Conservation (phyloP, 2,113 vertebrate species). For the Thinocorus orbignyianus region DNA sequence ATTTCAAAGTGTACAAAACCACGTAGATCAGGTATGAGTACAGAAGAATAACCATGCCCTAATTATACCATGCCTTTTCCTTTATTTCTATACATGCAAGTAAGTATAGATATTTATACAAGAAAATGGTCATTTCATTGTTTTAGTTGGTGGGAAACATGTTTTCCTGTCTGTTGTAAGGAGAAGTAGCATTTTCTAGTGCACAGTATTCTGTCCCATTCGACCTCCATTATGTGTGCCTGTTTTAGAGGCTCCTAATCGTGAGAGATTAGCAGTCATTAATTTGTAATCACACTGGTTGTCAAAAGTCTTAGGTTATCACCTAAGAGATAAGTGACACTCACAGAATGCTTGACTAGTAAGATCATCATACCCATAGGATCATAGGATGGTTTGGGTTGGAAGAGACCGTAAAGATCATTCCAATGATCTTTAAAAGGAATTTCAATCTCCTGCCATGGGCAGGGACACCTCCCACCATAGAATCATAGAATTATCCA, state of each 20-base stretch:
- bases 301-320: background rate
- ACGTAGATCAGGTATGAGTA: background rate
- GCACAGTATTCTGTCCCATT: background rate
- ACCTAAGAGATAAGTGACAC: background rate
- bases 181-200: background rate
- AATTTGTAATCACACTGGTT: background rate
- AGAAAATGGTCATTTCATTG: background rate
- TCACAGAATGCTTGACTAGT: background rate
- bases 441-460: background rate
- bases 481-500: too few species aligned
- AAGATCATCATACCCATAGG: background rate
- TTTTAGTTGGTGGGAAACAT: background rate
- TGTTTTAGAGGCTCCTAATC: background rate
- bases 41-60: background rate
- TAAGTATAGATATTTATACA: background rate
- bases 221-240: background rate
- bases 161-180: background rate
- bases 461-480: background rate
- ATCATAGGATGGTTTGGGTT: background rate
- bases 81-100: background rate
- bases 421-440: too few species aligned
- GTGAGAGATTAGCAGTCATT: background rate
- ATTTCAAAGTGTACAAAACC: background rate
- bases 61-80: background rate
- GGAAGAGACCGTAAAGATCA: background rate